Evolutionary conservation across 2,113 vertebrate species (phyloP), one percentile per base, ranked within the genome.

Genomic region (Sorex fumeus): DNA sequence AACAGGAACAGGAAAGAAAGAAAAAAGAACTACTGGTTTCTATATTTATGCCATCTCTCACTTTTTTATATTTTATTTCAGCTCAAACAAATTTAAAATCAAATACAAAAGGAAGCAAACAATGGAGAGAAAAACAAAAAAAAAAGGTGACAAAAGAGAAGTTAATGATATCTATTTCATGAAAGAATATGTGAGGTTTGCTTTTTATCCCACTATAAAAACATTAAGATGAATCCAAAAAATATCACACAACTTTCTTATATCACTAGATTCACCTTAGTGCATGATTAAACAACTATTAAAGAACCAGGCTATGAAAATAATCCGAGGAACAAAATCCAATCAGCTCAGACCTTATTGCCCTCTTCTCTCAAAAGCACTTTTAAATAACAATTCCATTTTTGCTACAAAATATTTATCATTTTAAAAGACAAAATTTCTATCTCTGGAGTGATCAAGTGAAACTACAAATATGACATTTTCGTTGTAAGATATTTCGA

Each of bases 11-110:
- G 16, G 27, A 30, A 62, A 67, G 47, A 83, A 10, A 75, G 7
- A 8, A 83, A 10, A 75, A 7, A 8, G 7, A 36, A 76, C 25
- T 50, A 45, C 1, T 13, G 15, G 45, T 40, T 90, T 60, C 40
- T 18, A 36, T 6, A 47, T 21, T 80, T 47, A 23, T 87, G 13
- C 4, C 66, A n/a, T 32, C 43, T 60, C 18, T 57, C 12, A n/a
- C 57, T 79, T 19, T 53, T 91, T 57, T 74, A 88, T 72, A 50
- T n/a, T 28, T 45, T 45, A 62, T 57, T 27, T 91, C 13, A 3
- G 87, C 89, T 66, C n/a, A 91, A 84, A 87, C 10, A 84, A 78
- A 84, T 71, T 75, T 72, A 83, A 89, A 91, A 34, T 45, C 7
- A 62, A 93, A 27, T 23, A 60, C 60, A 53, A 2, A 36, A 81